These are phyloP conservation scores for Drosophila sulfurigaster DNA, from an alignment of 1,140 invertebrate species.

Conservation along the genomic window DNA sequence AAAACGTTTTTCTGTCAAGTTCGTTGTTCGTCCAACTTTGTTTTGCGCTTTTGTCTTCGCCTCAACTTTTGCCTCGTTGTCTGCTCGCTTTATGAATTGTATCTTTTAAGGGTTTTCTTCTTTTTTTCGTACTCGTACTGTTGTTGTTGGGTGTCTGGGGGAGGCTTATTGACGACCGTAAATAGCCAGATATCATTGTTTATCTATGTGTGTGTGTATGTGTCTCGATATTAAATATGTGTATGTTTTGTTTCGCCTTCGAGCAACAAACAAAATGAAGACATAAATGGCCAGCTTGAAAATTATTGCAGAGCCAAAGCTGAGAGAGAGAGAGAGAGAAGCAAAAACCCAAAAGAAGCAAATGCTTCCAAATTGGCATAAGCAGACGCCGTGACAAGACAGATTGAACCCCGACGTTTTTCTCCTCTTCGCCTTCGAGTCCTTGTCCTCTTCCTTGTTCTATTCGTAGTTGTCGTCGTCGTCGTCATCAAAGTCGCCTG, in stretches of 20 bases:
- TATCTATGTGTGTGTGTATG: slow-evolving; percentile 45
- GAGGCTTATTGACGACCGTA: slow-evolving; percentile 48
- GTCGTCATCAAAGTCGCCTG: slow-evolving; percentile 25
- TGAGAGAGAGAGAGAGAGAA: not conserved
- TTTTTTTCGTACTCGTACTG: too few species aligned
- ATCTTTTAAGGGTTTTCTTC: slow-evolving; percentile 65
- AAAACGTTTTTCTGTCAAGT: slow-evolving; percentile 68
- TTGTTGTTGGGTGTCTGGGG: slow-evolving; percentile 13
- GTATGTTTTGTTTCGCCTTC: slow-evolving; percentile 5
- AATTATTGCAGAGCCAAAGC: slow-evolving; percentile 58
- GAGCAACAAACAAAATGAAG: slow-evolving; percentile 37
- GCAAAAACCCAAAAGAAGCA: slow-evolving; percentile 1
- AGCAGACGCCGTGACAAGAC: slow-evolving; percentile 68
- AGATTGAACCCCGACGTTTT: slow-evolving; percentile 67
- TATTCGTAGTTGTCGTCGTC: slow-evolving; percentile 1
- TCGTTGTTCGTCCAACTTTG: slow-evolving; percentile 43
- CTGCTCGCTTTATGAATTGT: slow-evolving; percentile 74
- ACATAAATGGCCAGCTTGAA: slow-evolving; percentile 65
- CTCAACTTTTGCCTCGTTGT: slow-evolving; percentile 22
- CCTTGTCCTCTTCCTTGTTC: not conserved
- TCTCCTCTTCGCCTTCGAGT: not conserved
- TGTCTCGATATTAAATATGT: slow-evolving; percentile 56
- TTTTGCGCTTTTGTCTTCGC: slow-evolving; percentile 15
- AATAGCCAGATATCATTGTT: slow-evolving; percentile 73
- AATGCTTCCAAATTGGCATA: slow-evolving; percentile 23